Conservation (phyloP, 2,113 vertebrate species). For the Nannospalax galili region DNA sequence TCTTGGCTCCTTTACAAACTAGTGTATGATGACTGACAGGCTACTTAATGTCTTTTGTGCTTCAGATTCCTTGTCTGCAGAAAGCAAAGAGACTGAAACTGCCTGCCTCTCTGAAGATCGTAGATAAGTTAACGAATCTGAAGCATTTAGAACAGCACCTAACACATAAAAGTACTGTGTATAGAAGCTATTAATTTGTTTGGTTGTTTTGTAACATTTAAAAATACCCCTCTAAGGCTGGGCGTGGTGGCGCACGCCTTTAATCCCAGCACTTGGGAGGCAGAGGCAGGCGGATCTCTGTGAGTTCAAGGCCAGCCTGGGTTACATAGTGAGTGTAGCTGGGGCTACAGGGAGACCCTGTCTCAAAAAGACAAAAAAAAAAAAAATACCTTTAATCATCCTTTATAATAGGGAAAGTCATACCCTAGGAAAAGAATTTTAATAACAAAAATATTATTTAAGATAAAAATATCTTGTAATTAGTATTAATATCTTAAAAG, state of each 20-base stretch:
- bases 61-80: neutral
- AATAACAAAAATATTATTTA: neutral
- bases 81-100: neutral
- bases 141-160: neutral
- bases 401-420: neutral
- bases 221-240: neutral
- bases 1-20: neutral
- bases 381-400: constrained; percentile 21
- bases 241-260: too few relatives aligned
- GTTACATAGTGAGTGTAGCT: too few relatives aligned
- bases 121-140: neutral
- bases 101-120: neutral
- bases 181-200: neutral
- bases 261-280: too few relatives aligned
- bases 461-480: constrained; percentile 1
- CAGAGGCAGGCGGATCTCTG: too few relatives aligned
- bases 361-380: too few relatives aligned
- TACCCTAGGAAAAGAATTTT: constrained; percentile 11
- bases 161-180: neutral
- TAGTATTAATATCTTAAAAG: neutral
- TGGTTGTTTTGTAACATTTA: neutral
- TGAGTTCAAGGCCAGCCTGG: too few relatives aligned
- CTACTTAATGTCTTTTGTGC: neutral
- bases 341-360: too few relatives aligned
- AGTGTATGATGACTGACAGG: rapidly evolving